Evolutionary conservation across 2,797 vertebrate species (phyloP).

Genomic region (Brotula barbata): DNA sequence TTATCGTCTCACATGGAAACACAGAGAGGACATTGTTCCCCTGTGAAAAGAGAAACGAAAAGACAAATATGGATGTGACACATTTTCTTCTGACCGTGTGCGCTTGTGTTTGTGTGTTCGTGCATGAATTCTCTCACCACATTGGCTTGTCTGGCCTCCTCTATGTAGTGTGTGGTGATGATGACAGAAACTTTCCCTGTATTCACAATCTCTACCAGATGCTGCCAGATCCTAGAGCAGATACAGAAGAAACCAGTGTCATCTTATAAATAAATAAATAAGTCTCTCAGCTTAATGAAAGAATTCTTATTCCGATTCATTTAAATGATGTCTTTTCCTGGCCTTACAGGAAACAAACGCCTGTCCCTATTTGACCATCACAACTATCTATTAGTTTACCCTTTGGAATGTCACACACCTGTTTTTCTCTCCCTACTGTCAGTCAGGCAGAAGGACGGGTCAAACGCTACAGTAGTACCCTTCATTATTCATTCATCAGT

Average conservation of each 20-base stretch:
- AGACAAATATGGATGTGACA: neutral
- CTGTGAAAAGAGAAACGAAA: constrained; percentile 1
- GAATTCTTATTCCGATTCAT: too few species aligned
- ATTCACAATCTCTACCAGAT: constrained; percentile 83
- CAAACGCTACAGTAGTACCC: too few species aligned
- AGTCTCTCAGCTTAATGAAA: too few species aligned
- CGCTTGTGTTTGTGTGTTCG: constrained; percentile 5
- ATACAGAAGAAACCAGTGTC: neutral
- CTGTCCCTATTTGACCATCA: too few species aligned
- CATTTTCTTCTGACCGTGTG: neutral
- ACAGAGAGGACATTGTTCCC: constrained; percentile 36
- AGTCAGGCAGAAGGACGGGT: too few species aligned
- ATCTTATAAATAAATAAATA: too few species aligned
- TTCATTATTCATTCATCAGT: too few species aligned
- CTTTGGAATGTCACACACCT: too few species aligned
- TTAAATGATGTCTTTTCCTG: too few species aligned
- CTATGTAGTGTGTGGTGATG: constrained; percentile 85
- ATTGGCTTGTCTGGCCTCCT: constrained; percentile 83
- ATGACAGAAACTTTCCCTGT: constrained; percentile 81
- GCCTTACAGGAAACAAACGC: too few species aligned
- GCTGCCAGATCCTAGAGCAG: constrained; percentile 81
- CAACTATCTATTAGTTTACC: too few species aligned
- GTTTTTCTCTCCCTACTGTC: too few species aligned
- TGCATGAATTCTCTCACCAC: constrained; percentile 70
- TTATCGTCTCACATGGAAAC: constrained; percentile 12